Base-by-base conservation (phyloP, 1,140 invertebrate species). In the Papilio machaon region DNA sequence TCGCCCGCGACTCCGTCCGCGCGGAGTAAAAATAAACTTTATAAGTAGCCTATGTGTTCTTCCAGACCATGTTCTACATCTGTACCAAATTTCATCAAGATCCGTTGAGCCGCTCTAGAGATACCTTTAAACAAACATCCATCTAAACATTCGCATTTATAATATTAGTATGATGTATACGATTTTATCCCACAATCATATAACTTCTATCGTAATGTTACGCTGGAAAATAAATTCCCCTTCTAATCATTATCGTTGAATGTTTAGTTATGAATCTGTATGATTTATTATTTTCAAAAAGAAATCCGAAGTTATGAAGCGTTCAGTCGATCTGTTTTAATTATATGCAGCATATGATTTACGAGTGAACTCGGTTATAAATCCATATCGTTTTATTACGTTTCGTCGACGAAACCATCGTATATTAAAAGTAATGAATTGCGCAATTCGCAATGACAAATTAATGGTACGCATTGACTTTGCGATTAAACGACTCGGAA, bases 391-490 rank as follows among this genome's bases (percentile, higher is more conserved):
- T 70, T 70, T 70, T 70, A 70, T 70, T 70, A 70, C 64, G 64
- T 70, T 70, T 70, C 64, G 64, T 70, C 64, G 64, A 70, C 64
- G 64, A 35, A 70, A 70, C 64, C 64, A 70, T 70, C 64, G 64
- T 70, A 70, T 70, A 70, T 35, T 70, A 70, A 70, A 70, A 70
- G 64, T 70, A 70, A 70, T 70, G 64, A 70, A 70, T 70, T 70
- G 64, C 64, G 64, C 64, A 70, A 70, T 70, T 70, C 64, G 64
- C 64, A 70, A 70, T 70, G 64, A 70, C 64, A 35, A 70, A 70
- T 70, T 70, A 70, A 70, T 70, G 30, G 64, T 23, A 70, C 30
- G 64, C 64, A 70, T 70, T 70, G 64, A 70, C 64, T 70, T 70
- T 70, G 64, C 64, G 64, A 70, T 70, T 70, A 70, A 70, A 70